Evolutionary conservation across 92 coral and sea anemone species (phyloP).

Genomic region (Porites divaricata): DNA sequence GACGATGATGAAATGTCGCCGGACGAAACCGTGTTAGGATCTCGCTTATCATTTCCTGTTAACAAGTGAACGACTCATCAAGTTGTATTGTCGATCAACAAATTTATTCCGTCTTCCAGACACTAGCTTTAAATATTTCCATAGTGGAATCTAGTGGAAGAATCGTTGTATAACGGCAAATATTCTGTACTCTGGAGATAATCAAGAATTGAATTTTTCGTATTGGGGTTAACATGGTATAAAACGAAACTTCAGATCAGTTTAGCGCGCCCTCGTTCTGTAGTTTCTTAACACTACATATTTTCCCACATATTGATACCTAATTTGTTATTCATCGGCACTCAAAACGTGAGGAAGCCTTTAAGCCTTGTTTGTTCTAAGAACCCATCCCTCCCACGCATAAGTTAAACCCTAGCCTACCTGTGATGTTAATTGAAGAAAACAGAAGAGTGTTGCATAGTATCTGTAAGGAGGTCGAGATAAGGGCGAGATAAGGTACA

Average conservation of each 20-base stretch:
- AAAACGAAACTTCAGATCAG: neutral
- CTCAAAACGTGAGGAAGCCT: constrained; percentile 24
- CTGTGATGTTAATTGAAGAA: constrained; percentile 5
- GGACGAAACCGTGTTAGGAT: neutral
- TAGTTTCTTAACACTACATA: neutral
- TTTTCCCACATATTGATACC: constrained; percentile 36
- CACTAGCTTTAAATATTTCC: constrained; percentile 16
- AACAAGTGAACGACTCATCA: neutral
- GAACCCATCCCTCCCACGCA: constrained; percentile 7
- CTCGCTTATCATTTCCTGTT: neutral
- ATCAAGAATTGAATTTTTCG: neutral
- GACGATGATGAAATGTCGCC: no score
- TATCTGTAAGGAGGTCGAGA: neutral
- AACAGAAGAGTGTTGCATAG: neutral
- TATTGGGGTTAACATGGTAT: neutral
- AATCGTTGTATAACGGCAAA: neutral
- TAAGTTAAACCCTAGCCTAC: neutral
- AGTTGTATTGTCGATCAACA: constrained; percentile 24
- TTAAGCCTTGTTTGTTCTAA: constrained; percentile 9
- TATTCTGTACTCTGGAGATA: neutral
- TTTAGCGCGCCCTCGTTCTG: neutral
- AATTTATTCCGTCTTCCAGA: constrained; percentile 32
- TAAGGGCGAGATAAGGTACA: neutral
- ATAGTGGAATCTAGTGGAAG: neutral
- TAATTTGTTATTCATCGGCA: constrained; percentile 40